Evolutionary conservation across 2,888 invertebrate species (phyloP).

Genomic region (Blastobasis lacticolella): DNA sequence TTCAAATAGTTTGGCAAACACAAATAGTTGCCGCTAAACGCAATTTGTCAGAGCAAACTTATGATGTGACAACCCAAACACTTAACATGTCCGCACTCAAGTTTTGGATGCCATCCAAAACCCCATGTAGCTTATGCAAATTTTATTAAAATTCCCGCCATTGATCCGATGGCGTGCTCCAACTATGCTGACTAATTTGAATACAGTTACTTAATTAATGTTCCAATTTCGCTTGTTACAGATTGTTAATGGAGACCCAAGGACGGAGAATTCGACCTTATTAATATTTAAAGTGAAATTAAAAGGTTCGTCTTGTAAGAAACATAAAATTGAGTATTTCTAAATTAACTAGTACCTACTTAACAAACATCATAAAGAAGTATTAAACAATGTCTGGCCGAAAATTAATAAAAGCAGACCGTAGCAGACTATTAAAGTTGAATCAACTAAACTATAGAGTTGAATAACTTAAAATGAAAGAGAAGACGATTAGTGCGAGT

Average conservation of each 20-base stretch:
- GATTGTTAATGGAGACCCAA: not conserved
- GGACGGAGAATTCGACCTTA: no score
- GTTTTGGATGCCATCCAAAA: slow-evolving; percentile 3
- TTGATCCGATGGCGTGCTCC: not conserved
- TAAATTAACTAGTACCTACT: no score
- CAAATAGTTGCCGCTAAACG: not conserved
- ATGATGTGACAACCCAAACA: slow-evolving; percentile 1
- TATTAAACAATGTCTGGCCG: no score
- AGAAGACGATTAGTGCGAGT: slow-evolving; percentile 1
- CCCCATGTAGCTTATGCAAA: slow-evolving; percentile 3
- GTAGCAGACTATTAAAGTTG: no score
- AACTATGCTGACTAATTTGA: not conserved
- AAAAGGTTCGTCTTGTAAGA: no score
- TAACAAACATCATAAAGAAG: no score
- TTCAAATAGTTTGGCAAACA: not conserved
- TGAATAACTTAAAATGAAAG: not conserved
- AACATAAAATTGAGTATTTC: no score
- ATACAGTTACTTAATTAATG: no score
- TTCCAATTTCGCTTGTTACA: not conserved
- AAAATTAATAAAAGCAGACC: no score
- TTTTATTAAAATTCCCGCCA: slow-evolving; percentile 4
- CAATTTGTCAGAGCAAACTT: not conserved
- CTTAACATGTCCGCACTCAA: slow-evolving; percentile 3
- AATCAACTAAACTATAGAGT: no score
- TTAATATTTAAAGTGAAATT: no score